phyloP scores from a whole-genome alignment of 1,140 invertebrate genomes.

The Pissodes strobi region DNA sequence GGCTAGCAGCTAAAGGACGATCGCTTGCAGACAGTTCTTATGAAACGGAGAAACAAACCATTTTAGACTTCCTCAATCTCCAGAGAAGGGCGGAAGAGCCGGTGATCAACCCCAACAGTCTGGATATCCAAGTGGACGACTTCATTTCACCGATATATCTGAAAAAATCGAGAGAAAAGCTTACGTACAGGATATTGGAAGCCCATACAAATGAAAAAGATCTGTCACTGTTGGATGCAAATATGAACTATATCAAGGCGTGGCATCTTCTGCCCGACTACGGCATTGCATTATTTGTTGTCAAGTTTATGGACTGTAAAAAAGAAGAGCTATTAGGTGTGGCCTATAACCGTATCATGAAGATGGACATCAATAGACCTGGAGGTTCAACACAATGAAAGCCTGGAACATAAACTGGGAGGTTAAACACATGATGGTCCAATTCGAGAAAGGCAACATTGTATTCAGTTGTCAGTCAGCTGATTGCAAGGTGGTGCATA shows the following conservation, averaged over 20 bases:
- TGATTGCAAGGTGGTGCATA: conserved; percentile 95
- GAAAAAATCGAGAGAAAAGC: conserved; percentile 80
- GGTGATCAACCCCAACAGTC: conserved; percentile 72
- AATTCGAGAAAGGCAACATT: conserved; percentile 95
- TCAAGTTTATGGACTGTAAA: conserved; percentile 87
- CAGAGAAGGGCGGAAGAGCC: conserved; percentile 78
- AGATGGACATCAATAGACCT: conserved; percentile 94
- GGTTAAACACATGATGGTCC: conserved; percentile 96
- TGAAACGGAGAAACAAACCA: conserved; percentile 87
- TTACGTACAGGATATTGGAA: conserved; percentile 90
- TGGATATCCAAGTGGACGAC: conserved; percentile 85
- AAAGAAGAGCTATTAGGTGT: conserved; percentile 92
- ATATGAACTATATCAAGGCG: conserved; percentile 95
- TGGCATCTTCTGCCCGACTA: conserved; percentile 98
- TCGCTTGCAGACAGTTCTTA: conserved; percentile 92
- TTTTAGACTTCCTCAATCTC: conserved; percentile 86
- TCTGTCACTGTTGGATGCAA: conserved; percentile 86
- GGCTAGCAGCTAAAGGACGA: conserved; percentile 92
- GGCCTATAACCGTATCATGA: conserved; percentile 92
- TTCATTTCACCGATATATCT: conserved; percentile 86
- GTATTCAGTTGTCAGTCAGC: conserved; percentile 93
- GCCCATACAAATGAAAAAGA: conserved; percentile 97
- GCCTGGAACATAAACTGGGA: conserved; percentile 99
- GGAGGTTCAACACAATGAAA: conserved; percentile 97
- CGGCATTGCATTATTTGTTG: conserved; percentile 93